Evolutionary conservation across 2,113 vertebrate genomes (phyloP), one percentile per base, ranked within the genome.

Genomic region (Leptocoma aspasia): DNA sequence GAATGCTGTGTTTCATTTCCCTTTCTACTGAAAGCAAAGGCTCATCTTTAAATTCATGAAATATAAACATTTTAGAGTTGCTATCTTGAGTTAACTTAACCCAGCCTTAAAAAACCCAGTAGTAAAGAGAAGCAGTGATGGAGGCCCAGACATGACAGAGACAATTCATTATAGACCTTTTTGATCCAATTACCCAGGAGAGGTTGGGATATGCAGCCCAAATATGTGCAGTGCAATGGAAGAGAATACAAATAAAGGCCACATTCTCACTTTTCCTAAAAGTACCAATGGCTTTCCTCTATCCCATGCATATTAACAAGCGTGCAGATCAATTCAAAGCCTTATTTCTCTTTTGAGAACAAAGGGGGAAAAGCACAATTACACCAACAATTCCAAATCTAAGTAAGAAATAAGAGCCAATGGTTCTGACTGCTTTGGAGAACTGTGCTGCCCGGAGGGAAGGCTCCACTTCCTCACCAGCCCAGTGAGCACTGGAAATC

Each of bases 171-270:
- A 94, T 0, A 82, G 76, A 92, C 76, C 47, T 83, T 86, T 96
- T 94, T 83, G 79, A 96, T 83, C 60, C 82, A 93, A 73, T 96
- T 95, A 93, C 54, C 27, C 70, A 59, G 78, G 31, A 92, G 52
- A 66, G 63, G 75, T 39, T 53, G 81, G n/a, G 50, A 92, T 31
- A 81, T 1, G 7, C 31, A 66, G 80, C 68, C 79, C 91, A 89
- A 86, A 81, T 71, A 57, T 1, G 21, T 6, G 13, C 49, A 68
- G 79, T 8, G 5, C 22, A 57, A 71, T 11, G 31, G 70, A 26
- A 70, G 65, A 45, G 68, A 89, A 91, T 80, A 63, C 7, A 13
- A 91, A 84, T 66, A 71, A 26, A 69, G 30, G 31, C 79, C 16
- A 60, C 0, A 0, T 41, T 81, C 45, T 82, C 53, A 39, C 41